Conservation (phyloP, 2,888 invertebrate genomes). For the Rhogogaster chlorosoma region DNA sequence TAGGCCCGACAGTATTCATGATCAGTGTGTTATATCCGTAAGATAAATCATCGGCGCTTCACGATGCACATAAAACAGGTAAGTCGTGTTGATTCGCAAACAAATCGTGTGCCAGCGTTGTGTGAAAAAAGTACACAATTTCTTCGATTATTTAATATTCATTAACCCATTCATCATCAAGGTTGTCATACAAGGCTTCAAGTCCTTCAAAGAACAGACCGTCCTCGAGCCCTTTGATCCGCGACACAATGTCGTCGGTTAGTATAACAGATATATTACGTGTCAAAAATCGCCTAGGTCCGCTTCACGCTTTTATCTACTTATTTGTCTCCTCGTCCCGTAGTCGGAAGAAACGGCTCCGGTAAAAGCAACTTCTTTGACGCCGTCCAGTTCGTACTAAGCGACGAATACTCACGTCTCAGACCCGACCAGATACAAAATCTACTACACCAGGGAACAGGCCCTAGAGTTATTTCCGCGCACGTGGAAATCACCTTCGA, state of each 20-base stretch:
- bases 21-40: not conserved
- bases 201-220: conserved; percentile 99
- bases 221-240: conserved; percentile 98
- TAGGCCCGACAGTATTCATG: not conserved
- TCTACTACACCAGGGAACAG: conserved; percentile 98
- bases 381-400: conserved; percentile 99
- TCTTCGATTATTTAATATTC: not conserved
- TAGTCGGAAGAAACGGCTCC: conserved; percentile 99
- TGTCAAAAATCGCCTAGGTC: not conserved
- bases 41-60: not conserved
- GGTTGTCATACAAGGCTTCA: conserved; percentile 99
- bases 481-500: conserved; percentile 99
- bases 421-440: conserved; percentile 97
- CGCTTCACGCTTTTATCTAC: not conserved
- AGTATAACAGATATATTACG: conserved; percentile 62
- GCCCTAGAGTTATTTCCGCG: conserved; percentile 96
- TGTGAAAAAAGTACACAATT: not conserved
- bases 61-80: conserved; percentile 74
- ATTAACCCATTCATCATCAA: conserved; percentile 72
- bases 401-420: conserved; percentile 99
- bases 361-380: conserved; percentile 99
- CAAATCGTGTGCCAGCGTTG: not conserved
- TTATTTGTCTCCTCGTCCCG: not conserved
- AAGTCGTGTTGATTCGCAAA: not conserved
- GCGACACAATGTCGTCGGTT: conserved; percentile 96